These are phyloP conservation scores for Drosophila varians DNA, from an alignment of 1,140 invertebrate genomes.

Conservation along the genomic window DNA sequence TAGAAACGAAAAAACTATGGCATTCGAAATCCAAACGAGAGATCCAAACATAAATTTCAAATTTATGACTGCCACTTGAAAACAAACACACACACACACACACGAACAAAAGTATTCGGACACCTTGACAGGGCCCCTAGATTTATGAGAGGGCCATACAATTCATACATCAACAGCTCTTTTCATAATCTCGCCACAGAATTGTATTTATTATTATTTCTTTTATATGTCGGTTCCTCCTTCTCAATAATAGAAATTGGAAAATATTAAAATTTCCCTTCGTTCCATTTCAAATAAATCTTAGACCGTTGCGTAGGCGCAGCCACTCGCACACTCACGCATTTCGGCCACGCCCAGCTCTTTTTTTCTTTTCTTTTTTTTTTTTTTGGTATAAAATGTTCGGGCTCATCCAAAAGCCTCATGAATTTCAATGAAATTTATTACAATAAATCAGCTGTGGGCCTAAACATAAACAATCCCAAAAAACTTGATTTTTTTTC, in stretches of 20 bases:
- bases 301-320: constrained; percentile 48
- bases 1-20: constrained; percentile 16
- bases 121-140: constrained; percentile 60
- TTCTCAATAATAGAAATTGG: constrained; percentile 35
- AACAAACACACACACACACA: constrained; percentile 31
- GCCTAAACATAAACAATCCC: constrained; percentile 28
- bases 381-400: too few species aligned
- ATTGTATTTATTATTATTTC: constrained; percentile 50
- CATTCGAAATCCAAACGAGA: constrained; percentile 23
- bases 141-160: constrained; percentile 66
- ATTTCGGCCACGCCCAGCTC: constrained; percentile 36
- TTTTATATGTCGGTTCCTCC: constrained; percentile 23
- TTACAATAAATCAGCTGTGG: constrained; percentile 51
- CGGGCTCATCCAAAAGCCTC: constrained; percentile 36
- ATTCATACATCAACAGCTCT: constrained; percentile 76
- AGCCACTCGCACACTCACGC: constrained; percentile 30
- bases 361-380: constrained; percentile 19
- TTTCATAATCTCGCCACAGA: constrained; percentile 68
- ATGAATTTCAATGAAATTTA: constrained; percentile 59
- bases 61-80: constrained; percentile 72
- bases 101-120: constrained; percentile 19
- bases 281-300: constrained; percentile 65
- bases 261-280: constrained; percentile 76
- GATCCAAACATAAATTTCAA: constrained; percentile 75
- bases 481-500: constrained; percentile 36